Conservation (phyloP, 2,113 vertebrate genomes). For the Hypanus sabinus region DNA sequence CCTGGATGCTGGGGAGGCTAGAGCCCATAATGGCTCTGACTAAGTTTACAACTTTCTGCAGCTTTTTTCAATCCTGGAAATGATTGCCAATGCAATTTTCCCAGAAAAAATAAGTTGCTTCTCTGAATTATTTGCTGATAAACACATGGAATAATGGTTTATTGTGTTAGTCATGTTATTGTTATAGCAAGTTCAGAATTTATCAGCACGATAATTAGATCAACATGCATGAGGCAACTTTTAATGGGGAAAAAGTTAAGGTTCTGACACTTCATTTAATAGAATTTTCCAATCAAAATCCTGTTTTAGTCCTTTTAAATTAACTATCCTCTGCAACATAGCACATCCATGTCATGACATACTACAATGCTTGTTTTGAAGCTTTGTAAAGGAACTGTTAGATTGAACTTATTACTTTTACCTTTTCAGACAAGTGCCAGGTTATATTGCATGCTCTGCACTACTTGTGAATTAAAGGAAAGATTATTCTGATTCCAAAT, state of each 20-base stretch:
- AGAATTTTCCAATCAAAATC: constrained; percentile 7
- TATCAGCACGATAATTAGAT: neutral
- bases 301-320: constrained; percentile 15
- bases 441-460: constrained; percentile 15
- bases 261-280: neutral
- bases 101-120: too few relatives aligned
- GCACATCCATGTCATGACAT: neutral
- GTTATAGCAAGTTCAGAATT: neutral
- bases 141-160: too few relatives aligned
- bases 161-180: too few relatives aligned
- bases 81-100: too few relatives aligned
- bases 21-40: too few relatives aligned
- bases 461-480: neutral
- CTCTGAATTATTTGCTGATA: too few relatives aligned
- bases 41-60: too few relatives aligned
- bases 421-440: neutral
- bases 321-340: constrained; percentile 1
- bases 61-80: too few relatives aligned
- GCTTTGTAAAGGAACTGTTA: neutral
- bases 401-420: neutral
- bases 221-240: neutral
- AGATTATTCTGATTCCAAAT: neutral
- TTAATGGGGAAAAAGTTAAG: neutral
- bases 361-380: neutral
- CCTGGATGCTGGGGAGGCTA: too few relatives aligned